These are phyloP conservation scores for Aldrovandia affinis DNA, from an alignment of 2,797 vertebrate genomes.

Conservation along the genomic window DNA sequence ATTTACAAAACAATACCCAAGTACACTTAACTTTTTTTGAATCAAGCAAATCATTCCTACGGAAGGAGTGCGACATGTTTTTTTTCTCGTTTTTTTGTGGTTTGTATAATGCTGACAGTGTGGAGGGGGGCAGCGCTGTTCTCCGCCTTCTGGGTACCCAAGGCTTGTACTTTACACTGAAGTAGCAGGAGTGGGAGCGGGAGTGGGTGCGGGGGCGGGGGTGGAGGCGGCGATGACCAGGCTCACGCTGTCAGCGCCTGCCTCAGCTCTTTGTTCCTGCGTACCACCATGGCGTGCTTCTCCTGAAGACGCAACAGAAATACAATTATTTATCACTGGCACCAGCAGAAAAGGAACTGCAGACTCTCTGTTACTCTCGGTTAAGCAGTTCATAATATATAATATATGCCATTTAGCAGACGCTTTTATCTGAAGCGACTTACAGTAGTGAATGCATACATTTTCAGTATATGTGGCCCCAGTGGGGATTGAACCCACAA, in stretches of 20 bases:
- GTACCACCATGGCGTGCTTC: conserved; percentile 87
- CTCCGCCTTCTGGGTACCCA: conserved; percentile 17
- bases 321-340: neutral
- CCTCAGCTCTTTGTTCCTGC: conserved; percentile 96
- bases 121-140: conserved; percentile 22
- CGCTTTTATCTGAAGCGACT: too few species aligned
- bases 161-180: conserved; percentile 22
- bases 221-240: conserved; percentile 32
- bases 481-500: too few species aligned
- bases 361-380: neutral
- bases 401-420: too few species aligned
- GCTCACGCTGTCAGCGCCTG: conserved; percentile 91
- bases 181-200: conserved; percentile 51
- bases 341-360: neutral
- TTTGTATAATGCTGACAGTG: conserved; percentile 35
- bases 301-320: conserved; percentile 73
- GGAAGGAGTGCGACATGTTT: conserved; percentile 63
- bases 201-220: conserved; percentile 28
- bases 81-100: neutral
- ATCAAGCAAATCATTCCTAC: conserved; percentile 90
- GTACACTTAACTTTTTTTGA: conserved; percentile 75
- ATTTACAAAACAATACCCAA: conserved; percentile 73
- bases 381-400: neutral
- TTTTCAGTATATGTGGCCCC: too few species aligned
- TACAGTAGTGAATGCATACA: too few species aligned